Percentiles rank a stretch among this genome's conserved stretches.
Evolutionary conservation across 2,888 invertebrate genomes (phyloP).

Genomic region (Polyommatus iphigenia): DNA sequence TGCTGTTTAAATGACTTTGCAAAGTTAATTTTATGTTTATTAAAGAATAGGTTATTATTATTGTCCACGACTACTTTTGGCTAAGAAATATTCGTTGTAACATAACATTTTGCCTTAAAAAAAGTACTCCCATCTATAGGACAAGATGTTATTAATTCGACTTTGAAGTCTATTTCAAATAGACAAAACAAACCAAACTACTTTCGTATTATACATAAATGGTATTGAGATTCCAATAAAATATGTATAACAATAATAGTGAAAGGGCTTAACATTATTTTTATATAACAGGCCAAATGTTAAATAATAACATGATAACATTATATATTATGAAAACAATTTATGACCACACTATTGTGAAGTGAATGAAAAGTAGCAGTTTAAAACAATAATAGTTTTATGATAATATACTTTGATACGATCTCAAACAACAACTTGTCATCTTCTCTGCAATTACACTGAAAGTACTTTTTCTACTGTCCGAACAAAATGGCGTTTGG

Average conservation of each 20-base stretch:
- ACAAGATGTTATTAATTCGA: too few species aligned
- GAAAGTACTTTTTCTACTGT: slow-evolving; percentile 24
- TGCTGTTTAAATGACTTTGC: not conserved
- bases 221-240: not conserved
- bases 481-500: not conserved
- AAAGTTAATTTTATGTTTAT: not conserved
- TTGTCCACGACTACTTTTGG: too few species aligned
- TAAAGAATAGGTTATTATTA: not conserved
- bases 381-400: not conserved
- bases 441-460: not conserved
- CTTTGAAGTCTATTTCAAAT: too few species aligned
- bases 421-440: slow-evolving; percentile 20
- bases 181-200: too few species aligned
- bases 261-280: not conserved
- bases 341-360: too few species aligned
- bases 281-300: not conserved
- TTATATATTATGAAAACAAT: too few species aligned
- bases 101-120: too few species aligned
- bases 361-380: not conserved
- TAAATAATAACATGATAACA: not conserved
- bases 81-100: too few species aligned
- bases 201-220: not conserved
- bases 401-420: not conserved
- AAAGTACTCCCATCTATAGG: too few species aligned
- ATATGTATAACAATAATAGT: not conserved